A percentile compares a stretch with the other conserved stretches of the same genome.
phyloP scores from a whole-genome alignment of 2,797 vertebrate genomes.

The Myoxocephalus aenaeus region DNA sequence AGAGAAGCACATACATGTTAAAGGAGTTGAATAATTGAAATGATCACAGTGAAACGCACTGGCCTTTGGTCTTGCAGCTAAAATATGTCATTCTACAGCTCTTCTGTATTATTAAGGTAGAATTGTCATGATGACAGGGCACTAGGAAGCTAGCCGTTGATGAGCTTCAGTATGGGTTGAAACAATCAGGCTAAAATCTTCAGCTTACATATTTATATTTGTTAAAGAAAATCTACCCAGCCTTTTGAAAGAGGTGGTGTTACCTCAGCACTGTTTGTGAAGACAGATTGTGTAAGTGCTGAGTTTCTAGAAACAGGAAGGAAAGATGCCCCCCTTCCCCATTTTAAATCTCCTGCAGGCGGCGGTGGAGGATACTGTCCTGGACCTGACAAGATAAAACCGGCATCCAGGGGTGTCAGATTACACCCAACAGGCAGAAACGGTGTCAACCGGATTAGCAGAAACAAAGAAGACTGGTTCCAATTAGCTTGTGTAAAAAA shows the following conservation, averaged over 20 bases:
- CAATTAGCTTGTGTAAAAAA: neutral
- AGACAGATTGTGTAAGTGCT: neutral
- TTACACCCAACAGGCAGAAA: too few species aligned
- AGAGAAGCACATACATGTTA: neutral
- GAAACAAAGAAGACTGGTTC: too few species aligned
- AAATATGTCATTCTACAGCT: neutral
- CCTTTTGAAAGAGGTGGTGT: neutral
- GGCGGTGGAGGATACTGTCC: neutral
- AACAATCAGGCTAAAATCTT: neutral
- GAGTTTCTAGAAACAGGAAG: constrained; percentile 4
- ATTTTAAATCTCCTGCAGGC: neutral
- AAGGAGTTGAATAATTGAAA: neutral
- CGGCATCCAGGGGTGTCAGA: too few species aligned
- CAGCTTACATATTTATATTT: neutral
- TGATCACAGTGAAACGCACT: neutral
- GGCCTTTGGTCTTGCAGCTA: too few species aligned
- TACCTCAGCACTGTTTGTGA: neutral
- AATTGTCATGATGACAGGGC: neutral
- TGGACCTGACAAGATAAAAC: constrained; percentile 24
- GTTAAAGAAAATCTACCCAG: neutral
- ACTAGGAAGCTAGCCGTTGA: neutral
- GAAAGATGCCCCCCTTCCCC: neutral
- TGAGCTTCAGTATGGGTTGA: neutral
- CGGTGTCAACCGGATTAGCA: too few species aligned
- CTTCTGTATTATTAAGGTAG: neutral